Evolutionary conservation across 2,888 invertebrate genomes (phyloP).

Genomic region (Dryadula phaetusa): DNA sequence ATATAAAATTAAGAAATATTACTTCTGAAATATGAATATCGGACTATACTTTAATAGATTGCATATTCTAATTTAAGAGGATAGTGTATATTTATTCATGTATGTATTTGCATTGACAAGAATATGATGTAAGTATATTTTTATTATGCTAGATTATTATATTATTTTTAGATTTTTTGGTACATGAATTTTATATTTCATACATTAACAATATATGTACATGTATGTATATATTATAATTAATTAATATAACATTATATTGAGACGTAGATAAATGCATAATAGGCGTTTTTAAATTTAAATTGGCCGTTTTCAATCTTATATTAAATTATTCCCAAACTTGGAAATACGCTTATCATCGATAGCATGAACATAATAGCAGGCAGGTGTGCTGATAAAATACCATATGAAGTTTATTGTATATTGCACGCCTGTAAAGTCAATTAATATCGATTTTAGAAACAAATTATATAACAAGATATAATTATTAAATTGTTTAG

Average conservation of each 20-base stretch:
- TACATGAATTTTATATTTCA: too few species aligned
- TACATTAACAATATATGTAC: too few species aligned
- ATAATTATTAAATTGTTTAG: constrained; percentile 15
- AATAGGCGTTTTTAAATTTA: neutral
- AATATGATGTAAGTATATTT: neutral
- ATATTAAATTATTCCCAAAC: neutral
- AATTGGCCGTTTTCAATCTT: neutral
- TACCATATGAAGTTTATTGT: constrained; percentile 15
- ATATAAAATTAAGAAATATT: constrained; percentile 11
- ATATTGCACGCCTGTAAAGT: neutral
- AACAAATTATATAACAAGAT: constrained; percentile 4
- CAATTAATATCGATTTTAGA: constrained; percentile 18
- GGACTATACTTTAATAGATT: neutral
- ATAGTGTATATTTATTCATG: neutral
- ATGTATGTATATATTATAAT: too few species aligned
- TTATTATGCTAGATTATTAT: neutral
- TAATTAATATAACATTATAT: too few species aligned
- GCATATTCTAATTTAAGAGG: neutral
- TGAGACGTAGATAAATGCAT: too few species aligned
- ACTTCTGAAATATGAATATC: constrained; percentile 6
- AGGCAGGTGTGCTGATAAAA: constrained; percentile 15
- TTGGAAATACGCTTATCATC: neutral
- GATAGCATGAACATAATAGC: constrained; percentile 3
- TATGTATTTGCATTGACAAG: constrained; percentile 5
- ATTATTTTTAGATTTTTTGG: neutral